Base-by-base conservation (phyloP, 2,888 invertebrate genomes). In the Antheraea assamensis region DNA sequence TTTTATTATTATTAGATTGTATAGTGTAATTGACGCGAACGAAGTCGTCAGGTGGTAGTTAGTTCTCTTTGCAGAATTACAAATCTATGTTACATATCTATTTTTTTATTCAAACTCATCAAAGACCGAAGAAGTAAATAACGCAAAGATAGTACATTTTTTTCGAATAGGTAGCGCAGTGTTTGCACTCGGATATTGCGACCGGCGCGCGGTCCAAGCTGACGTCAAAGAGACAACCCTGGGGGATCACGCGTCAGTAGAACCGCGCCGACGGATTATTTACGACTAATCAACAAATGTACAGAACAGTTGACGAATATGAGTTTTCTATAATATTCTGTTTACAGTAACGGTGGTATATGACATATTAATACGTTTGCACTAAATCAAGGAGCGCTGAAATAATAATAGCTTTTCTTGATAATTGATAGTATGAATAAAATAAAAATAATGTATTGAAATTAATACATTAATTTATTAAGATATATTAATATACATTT, bases 161-260 rank as follows among this genome's bases (percentile, higher is more conserved):
- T 64, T 64, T 30, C 17, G 17, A 64, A 64, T 27, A 30, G 61
- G 30, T 27, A 64, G 61, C 15, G 15, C 27, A 64, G 24, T 74
- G 55, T 74, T 74, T 74, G 35, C 74, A 35, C 68, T 66, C 21
- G 68, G 71, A 71, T 58, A 73, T 64, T 73, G 61, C 74, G 61
- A n/a, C n/a, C n/a, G n/a, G n/a, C n/a, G 66, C 71, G 71, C 52
- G 10, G 35, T 21, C 35, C 8, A n/a, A 66, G 31, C n/a, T 66
- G 15, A 21, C n/a, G 68, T 68, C 68, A 68, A 73, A 75, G 75
- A 30, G 47, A 68, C 55, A 68, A 68, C 68, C 68, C 68, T 68
- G 35, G 35, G 66, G 52, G 72, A 72, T 31, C 70, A 61, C 31
- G 64, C 47, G 72, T 42, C 66, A 71, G 31, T 31, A 66, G 49